Percentiles rank a stretch among this genome's conserved stretches.
Conservation (phyloP, 2,888 invertebrate species). For the Diarsia dahlii region DNA sequence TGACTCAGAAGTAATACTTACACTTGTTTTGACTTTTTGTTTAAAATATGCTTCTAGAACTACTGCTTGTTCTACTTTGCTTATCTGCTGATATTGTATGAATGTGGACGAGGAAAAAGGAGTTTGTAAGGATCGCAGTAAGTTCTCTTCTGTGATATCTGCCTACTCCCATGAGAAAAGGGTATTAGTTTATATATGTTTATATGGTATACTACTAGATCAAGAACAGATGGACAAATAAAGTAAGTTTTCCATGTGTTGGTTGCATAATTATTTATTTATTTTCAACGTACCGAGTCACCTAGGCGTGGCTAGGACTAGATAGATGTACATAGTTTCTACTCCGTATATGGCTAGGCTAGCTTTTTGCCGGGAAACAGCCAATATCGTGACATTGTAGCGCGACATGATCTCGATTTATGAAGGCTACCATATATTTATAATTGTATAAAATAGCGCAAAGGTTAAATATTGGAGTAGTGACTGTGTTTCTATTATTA, state of each 20-base stretch:
- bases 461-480: conserved; percentile 58
- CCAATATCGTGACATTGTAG: conserved; percentile 61
- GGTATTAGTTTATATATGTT: no score
- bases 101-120: no score
- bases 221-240: conserved; percentile 11
- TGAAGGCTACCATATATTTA: conserved; percentile 41
- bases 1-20: background rate
- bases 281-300: conserved; percentile 45
- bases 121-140: no score
- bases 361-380: conserved; percentile 63
- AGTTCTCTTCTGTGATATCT: no score
- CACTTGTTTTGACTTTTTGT: background rate
- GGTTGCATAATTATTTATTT: conserved; percentile 23
- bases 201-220: background rate
- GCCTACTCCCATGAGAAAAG: no score
- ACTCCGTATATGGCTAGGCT: conserved; percentile 57
- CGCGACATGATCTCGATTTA: conserved; percentile 56
- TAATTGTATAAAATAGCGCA: conserved; percentile 25
- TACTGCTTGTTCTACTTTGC: no score
- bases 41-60: background rate
- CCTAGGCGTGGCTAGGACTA: conserved; percentile 57
- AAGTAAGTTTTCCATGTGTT: conserved; percentile 18
- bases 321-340: conserved; percentile 58
- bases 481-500: conserved; percentile 57
- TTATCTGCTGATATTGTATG: no score